These are phyloP conservation scores for Dryas iulia DNA, from an alignment of 1,140 invertebrate species.

Conservation along the genomic window DNA sequence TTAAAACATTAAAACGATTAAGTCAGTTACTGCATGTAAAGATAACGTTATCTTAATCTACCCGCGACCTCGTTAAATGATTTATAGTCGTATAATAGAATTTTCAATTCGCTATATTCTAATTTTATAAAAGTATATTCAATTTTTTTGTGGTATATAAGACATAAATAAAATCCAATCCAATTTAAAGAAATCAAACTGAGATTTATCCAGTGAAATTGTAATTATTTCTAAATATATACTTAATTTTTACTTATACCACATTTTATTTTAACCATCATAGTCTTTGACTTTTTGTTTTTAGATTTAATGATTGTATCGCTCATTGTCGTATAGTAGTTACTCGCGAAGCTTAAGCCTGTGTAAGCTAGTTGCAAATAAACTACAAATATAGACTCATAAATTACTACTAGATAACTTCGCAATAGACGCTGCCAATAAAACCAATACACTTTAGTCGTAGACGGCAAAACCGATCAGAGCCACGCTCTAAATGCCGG, in stretches of 20 bases:
- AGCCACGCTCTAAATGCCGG: constrained; percentile 43
- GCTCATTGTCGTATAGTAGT: neutral
- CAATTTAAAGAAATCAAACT: no score
- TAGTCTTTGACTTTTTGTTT: no score
- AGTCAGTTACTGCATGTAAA: neutral
- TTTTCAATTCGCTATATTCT: neutral
- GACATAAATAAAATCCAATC: no score
- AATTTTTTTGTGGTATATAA: no score
- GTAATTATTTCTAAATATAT: no score
- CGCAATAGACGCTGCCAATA: constrained; percentile 36
- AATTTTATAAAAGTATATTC: no score
- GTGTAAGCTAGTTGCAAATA: neutral
- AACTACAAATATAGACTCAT: neutral
- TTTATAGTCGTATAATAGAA: neutral
- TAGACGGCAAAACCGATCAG: constrained; percentile 44
- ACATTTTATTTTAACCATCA: no score
- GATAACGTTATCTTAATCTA: neutral
- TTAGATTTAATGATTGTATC: neutral
- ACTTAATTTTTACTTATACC: no score
- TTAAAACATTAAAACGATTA: neutral
- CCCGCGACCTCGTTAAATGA: neutral
- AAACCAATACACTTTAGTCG: constrained; percentile 49
- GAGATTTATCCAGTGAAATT: no score
- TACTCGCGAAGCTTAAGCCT: neutral
- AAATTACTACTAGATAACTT: neutral